phyloP scores from a whole-genome alignment of 2,797 vertebrate species.

The Muscicapa striata region DNA sequence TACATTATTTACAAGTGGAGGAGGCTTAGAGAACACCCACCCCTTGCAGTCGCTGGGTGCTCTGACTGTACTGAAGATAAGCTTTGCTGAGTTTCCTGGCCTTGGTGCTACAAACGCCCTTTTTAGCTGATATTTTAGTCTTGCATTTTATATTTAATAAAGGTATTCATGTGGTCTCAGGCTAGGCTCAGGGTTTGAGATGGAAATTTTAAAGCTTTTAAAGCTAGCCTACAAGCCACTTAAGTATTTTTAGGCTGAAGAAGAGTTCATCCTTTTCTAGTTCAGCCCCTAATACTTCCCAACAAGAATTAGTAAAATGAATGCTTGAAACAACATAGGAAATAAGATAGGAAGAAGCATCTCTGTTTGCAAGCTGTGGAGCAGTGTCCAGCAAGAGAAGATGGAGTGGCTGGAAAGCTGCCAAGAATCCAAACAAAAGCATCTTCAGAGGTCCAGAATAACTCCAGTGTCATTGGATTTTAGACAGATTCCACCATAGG shows the following conservation, averaged over 20 bases:
- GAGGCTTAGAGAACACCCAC: neutral
- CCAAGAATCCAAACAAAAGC: slow-evolving; percentile 12
- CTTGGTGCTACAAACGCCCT: neutral
- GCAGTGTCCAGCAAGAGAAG: slow-evolving; percentile 43
- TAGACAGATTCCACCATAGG: neutral
- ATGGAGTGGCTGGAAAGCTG: slow-evolving; percentile 6
- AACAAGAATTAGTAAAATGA: slow-evolving; percentile 33
- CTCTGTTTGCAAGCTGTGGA: slow-evolving; percentile 22
- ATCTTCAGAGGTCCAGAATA: neutral
- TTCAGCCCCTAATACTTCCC: neutral
- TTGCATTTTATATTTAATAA: slow-evolving; percentile 17
- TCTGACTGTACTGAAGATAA: neutral
- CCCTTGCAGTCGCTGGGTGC: neutral
- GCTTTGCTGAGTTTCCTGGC: neutral
- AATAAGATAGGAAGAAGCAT: neutral
- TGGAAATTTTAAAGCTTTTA: slow-evolving; percentile 43
- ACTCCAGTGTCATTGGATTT: neutral
- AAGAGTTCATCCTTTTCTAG: slow-evolving; percentile 17
- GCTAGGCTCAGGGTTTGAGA: slow-evolving; percentile 50
- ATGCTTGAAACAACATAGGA: neutral
- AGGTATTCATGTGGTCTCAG: slow-evolving; percentile 30
- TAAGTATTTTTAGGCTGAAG: slow-evolving; percentile 52
- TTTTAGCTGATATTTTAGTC: slow-evolving; percentile 38
- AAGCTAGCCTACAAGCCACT: slow-evolving; percentile 44
- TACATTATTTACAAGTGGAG: slow-evolving; percentile 8